phyloP scores from a whole-genome alignment of 92 coral and sea anemone genomes.

The Chrysogorgia sp. region DNA sequence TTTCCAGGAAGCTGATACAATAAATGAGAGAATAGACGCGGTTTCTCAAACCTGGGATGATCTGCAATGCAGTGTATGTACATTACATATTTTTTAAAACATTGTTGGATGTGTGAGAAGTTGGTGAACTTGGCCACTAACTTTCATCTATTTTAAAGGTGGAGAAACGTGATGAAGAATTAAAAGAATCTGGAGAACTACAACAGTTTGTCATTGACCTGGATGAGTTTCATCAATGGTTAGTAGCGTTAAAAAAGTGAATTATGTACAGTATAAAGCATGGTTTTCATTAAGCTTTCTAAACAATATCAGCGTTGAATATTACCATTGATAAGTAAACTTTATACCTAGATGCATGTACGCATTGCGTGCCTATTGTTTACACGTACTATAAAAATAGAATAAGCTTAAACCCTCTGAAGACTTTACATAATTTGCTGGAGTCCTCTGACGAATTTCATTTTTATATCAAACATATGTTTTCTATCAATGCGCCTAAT shows the following conservation, averaged over 20 bases:
- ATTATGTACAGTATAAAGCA: too few species aligned
- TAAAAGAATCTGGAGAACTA: slow-evolving; percentile 96
- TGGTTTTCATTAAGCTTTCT: too few species aligned
- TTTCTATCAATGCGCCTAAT: not conserved
- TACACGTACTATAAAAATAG: too few species aligned
- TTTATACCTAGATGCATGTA: too few species aligned
- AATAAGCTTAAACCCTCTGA: too few species aligned
- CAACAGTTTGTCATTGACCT: slow-evolving; percentile 95
- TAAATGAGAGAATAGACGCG: slow-evolving; percentile 36
- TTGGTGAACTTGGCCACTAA: not conserved
- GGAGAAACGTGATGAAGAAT: slow-evolving; percentile 89
- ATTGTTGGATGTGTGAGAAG: not conserved
- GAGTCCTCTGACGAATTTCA: too few species aligned
- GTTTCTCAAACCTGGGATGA: slow-evolving; percentile 38
- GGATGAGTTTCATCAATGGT: slow-evolving; percentile 97
- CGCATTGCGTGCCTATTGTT: too few species aligned
- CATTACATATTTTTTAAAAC: not conserved
- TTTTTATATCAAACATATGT: too few species aligned
- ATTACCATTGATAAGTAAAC: too few species aligned
- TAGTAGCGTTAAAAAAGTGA: slow-evolving; percentile 32
- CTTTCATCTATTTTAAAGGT: slow-evolving; percentile 55
- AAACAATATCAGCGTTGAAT: too few species aligned
- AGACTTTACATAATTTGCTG: too few species aligned
- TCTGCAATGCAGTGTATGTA: slow-evolving; percentile 29
- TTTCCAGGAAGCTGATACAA: slow-evolving; percentile 39